Conservation (phyloP, 2,888 invertebrate genomes). For the Amphipoea lucens region DNA sequence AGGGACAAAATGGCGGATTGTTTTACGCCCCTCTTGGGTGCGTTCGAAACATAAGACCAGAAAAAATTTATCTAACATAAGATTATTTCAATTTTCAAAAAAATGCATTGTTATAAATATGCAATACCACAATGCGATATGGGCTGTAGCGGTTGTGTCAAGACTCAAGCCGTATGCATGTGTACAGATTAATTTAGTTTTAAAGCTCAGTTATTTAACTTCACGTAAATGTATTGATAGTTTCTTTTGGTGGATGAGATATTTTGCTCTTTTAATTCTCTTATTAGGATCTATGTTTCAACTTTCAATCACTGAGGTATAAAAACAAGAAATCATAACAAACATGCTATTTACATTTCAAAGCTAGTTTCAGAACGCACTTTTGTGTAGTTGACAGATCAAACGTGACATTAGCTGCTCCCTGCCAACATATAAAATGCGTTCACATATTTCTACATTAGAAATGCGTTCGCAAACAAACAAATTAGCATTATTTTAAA, state of each 20-base stretch:
- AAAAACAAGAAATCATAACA: not conserved
- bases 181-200: not conserved
- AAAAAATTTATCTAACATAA: not conserved
- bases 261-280: not conserved
- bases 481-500: not conserved
- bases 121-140: not conserved
- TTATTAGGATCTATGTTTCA: not conserved
- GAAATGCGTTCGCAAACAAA: constrained; percentile 49
- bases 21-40: constrained; percentile 87
- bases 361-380: constrained; percentile 51
- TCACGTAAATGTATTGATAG: not conserved
- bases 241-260: not conserved
- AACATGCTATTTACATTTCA: too few species aligned
- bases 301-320: not conserved
- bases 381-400: constrained; percentile 27
- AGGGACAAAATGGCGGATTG: constrained; percentile 89
- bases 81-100: not conserved
- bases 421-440: constrained; percentile 54
- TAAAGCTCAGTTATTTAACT: not conserved
- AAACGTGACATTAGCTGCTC: constrained; percentile 47
- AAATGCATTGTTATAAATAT: not conserved
- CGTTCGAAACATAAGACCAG: constrained; percentile 74
- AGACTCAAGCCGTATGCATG: too few species aligned
- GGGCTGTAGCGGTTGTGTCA: not conserved
- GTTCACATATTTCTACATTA: constrained; percentile 38